A percentile compares a stretch with the other conserved stretches of the same genome.
phyloP scores from a whole-genome alignment of 2,888 invertebrate species.

The Cephalotes varians region DNA sequence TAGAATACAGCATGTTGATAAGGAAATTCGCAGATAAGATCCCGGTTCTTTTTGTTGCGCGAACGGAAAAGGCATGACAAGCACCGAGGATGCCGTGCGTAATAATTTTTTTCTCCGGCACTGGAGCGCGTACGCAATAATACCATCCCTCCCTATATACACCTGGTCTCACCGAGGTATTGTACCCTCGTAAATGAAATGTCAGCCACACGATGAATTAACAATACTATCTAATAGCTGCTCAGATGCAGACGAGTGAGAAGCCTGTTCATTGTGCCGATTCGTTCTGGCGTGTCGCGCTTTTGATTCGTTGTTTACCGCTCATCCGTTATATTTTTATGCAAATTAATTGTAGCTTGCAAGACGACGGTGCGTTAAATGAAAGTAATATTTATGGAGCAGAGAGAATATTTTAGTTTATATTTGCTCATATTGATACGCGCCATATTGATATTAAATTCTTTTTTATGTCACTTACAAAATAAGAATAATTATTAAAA shows the following conservation, averaged over 20 bases:
- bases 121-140: conserved; percentile 54
- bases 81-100: conserved; percentile 30
- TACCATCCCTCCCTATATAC: conserved; percentile 27
- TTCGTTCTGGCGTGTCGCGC: conserved; percentile 64
- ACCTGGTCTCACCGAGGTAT: conserved; percentile 63
- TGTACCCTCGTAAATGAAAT: conserved; percentile 81
- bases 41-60: neutral
- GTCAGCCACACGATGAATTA: conserved; percentile 83
- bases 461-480: neutral
- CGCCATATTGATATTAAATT: neutral
- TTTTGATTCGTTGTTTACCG: conserved; percentile 65
- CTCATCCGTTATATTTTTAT: conserved; percentile 70
- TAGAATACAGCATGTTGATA: neutral
- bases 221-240: conserved; percentile 84
- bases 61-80: conserved; percentile 11
- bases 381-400: neutral
- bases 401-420: neutral
- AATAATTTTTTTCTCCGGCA: conserved; percentile 14
- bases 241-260: conserved; percentile 78
- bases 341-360: conserved; percentile 71
- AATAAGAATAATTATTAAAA: neutral
- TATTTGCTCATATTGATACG: neutral
- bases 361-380: conserved; percentile 8
- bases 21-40: neutral
- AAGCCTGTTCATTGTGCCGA: conserved; percentile 71